Evolutionary conservation across 2,797 vertebrate species (phyloP), one percentile per base, ranked within the genome.

Genomic region (Merluccius polli): DNA sequence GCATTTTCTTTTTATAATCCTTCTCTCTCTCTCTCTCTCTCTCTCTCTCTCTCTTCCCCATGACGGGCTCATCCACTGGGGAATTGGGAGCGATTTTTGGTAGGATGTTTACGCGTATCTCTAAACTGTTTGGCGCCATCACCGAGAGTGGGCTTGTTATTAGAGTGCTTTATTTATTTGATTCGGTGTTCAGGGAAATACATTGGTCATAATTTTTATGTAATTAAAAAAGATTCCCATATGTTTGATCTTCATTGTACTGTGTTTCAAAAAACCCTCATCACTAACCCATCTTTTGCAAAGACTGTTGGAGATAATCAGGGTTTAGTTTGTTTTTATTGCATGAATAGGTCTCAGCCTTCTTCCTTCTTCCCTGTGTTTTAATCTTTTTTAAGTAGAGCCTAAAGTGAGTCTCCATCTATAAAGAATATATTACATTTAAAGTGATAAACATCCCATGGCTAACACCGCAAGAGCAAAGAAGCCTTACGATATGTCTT

Each of bases 81-180:
- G 86, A 87, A 73, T 77, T 78, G 27, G 70, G 70, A 82, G 79
- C 79, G 80, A 75, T 78, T 87, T 83, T 82, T 82, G 48, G 72
- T 44, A 4, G 68, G 81, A 85, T 91, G 81, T 85, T 87, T 88
- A 83, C 33, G 35, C 81, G 81, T 85, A 86, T 77, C 78, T 84
- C 88, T 87, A 83, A 86, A 85, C 89, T 82, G 82, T 87, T 87
- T 86, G 78, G 70, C 79, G 85, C 75, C 75, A 85, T 86, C 71
- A 76, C 32, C n/a, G 67, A 82, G 77, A 84, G 80, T 78, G 75
- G 79, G 79, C 65, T 73, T 87, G 82, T 82, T 82, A 68, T 87
- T 85, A 82, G 71, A 87, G 77, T 76, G 59, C 67, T 85, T 89
- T 78, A 78, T 81, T 81, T 83, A 87, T 90, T 79, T 82, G 74